phyloP scores from a whole-genome alignment of 1,140 invertebrate genomes.

The Asobara japonica region DNA sequence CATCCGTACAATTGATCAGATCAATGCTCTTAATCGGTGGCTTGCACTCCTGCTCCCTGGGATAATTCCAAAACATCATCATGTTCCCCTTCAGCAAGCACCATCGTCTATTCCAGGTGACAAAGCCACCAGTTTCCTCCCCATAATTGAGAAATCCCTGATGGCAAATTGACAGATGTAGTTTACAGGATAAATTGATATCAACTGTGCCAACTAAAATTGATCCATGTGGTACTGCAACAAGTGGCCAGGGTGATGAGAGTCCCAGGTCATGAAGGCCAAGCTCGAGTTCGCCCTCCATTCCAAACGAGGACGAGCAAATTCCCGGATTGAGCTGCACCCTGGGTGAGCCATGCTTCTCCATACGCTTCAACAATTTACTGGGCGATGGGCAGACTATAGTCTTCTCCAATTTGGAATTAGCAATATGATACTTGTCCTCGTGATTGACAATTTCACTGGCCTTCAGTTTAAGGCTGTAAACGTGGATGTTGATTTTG shows the following conservation, averaged over 20 bases:
- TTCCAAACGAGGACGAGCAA: slow-evolving; percentile 40
- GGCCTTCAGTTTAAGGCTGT: slow-evolving; percentile 41
- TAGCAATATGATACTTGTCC: slow-evolving; percentile 47
- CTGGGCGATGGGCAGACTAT: slow-evolving; percentile 47
- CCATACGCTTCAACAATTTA: slow-evolving; percentile 42
- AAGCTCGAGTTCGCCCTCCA: slow-evolving; percentile 43
- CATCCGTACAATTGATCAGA: slow-evolving; percentile 49
- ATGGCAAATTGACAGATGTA: slow-evolving; percentile 46
- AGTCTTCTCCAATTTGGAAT: slow-evolving; percentile 28
- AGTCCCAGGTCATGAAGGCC: slow-evolving; percentile 40
- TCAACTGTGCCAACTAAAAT: slow-evolving; percentile 51
- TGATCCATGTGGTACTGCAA: slow-evolving; percentile 44
- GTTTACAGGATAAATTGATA: slow-evolving; percentile 43
- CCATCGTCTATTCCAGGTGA: slow-evolving; percentile 60
- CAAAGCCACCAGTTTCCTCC: slow-evolving; percentile 42
- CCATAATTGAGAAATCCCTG: slow-evolving; percentile 61
- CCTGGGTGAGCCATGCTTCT: slow-evolving; percentile 29
- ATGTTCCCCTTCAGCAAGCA: slow-evolving; percentile 52
- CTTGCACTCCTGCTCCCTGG: slow-evolving; percentile 51
- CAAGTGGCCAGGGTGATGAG: slow-evolving; percentile 47
- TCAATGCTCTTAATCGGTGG: slow-evolving; percentile 52
- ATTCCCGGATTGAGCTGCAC: neutral
- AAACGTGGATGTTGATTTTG: slow-evolving; percentile 46
- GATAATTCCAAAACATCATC: slow-evolving; percentile 64
- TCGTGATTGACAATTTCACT: slow-evolving; percentile 36